Conservation (phyloP, 2,113 vertebrate species). For the Cyphomyrus discorhynchus region DNA sequence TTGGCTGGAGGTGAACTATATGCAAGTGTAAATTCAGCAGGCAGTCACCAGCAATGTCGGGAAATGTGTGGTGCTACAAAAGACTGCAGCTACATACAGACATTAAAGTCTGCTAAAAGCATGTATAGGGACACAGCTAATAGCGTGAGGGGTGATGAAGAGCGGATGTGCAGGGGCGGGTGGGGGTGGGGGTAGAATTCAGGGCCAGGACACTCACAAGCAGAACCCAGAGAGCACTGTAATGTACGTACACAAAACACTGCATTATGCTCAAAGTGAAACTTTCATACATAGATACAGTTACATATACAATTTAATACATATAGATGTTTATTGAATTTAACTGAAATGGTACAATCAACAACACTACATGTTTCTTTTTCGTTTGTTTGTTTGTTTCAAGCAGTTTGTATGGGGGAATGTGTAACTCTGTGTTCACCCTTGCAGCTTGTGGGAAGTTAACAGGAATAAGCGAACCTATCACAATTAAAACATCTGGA, state of each 20-base stretch:
- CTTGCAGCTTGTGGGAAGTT: conserved; percentile 91
- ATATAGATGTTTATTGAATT: background rate
- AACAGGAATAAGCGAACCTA: conserved; percentile 89
- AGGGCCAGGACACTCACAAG: background rate
- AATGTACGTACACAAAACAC: background rate
- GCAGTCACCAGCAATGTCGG: background rate
- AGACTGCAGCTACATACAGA: background rate
- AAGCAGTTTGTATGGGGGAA: background rate
- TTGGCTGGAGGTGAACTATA: background rate
- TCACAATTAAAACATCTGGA: conserved; percentile 91
- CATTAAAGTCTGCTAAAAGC: background rate
- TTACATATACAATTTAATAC: background rate
- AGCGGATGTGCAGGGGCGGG: background rate
- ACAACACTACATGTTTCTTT: background rate
- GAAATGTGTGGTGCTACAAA: background rate
- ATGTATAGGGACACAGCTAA: background rate
- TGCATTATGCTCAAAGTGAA: background rate
- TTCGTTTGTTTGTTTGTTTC: background rate
- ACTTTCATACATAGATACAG: background rate
- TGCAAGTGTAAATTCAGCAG: background rate
- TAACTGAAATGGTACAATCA: background rate
- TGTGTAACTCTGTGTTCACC: conserved; percentile 8
- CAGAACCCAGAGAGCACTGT: background rate
- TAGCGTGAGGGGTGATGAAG: background rate
- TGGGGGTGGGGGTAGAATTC: background rate